Evolutionary conservation across 2,888 invertebrate genomes (phyloP).

Genomic region (Phengaris alcon): DNA sequence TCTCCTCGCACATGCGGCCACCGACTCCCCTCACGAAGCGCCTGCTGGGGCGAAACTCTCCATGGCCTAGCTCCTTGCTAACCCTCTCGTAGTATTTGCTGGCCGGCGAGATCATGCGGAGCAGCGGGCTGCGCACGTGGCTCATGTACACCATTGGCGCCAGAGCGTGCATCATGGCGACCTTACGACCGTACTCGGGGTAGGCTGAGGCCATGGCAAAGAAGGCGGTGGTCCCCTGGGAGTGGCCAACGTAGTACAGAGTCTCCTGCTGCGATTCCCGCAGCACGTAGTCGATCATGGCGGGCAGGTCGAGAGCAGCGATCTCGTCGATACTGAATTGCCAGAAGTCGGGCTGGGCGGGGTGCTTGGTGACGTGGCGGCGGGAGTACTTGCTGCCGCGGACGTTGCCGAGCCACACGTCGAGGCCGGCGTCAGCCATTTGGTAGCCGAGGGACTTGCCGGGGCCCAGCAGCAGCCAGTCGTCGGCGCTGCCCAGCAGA

Average conservation of each 20-base stretch:
- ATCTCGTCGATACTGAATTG: conserved; percentile 68
- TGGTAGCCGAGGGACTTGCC: conserved; percentile 69
- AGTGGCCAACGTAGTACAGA: conserved; percentile 64
- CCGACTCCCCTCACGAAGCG: conserved; percentile 55
- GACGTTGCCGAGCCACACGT: conserved; percentile 72
- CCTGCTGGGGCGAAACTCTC: conserved; percentile 56
- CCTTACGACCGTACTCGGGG: conserved; percentile 65
- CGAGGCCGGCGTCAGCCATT: conserved; percentile 63
- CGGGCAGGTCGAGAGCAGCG: conserved; percentile 64
- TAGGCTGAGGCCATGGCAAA: conserved; percentile 57
- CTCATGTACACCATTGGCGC: conserved; percentile 71
- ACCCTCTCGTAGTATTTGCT: conserved; percentile 53
- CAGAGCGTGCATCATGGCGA: conserved; percentile 63
- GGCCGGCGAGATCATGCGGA: conserved; percentile 65
- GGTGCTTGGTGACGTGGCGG: conserved; percentile 60
- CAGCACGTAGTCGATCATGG: conserved; percentile 67
- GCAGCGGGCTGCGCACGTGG: conserved; percentile 62
- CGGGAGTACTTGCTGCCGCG: conserved; percentile 67
- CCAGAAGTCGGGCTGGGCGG: conserved; percentile 64
- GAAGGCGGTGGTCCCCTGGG: conserved; percentile 60
- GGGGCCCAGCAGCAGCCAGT: conserved; percentile 84
- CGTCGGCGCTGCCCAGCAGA: conserved; percentile 82
- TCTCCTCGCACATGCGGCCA: conserved; percentile 58
- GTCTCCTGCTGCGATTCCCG: conserved; percentile 54
- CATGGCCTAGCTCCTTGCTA: conserved; percentile 51